Evolutionary conservation across 2,113 vertebrate species (phyloP), one percentile per base, ranked within the genome.

Genomic region (Scomber japonicus): DNA sequence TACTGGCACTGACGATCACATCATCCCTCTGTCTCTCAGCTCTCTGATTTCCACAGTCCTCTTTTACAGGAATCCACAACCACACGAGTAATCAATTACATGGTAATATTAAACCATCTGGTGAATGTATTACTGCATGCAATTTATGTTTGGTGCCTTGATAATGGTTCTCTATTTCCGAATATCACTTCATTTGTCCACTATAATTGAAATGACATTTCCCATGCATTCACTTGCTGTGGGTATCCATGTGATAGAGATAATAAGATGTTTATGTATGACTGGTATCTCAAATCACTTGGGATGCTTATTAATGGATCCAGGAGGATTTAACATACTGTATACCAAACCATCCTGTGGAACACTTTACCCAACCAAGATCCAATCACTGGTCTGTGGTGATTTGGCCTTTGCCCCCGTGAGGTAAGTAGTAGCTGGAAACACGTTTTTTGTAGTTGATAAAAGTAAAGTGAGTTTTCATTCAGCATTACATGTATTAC

Each of bases 61-160:
- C 49, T 14, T 82, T 74, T 24, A 45, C 53, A 72, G 49, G 60
- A 80, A 83, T 64, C 16, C 57, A 50, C 46, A 69, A 71, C 35
- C 59, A 45, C 71, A 56, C 24, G 27, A 57, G 62, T 2, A 64
- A 83, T 75, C 64, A 83, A 71, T 88, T 54, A 81, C 51, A 64
- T 50, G 27, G 21, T 84, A 59, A 82, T 69, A 68, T 68, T 60
- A 55, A 75, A 68, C 63, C 0, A 1, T 30, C 63, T 44, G 21
- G 7, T 51, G 46, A 14, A 51, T 68, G 31, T n/a, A 69, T 57
- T 54, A 67, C 45, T 57, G 27, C 63, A 19, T 30, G 46, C 35
- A 46, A 12, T 71, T 80, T 55, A 82, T 71, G 49, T 59, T 46
- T 27, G 67, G 49, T 62, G 48, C 59, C 31, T 27, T 15, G 12